phyloP scores from a whole-genome alignment of 2,888 invertebrate species.

The Andrena minutula region DNA sequence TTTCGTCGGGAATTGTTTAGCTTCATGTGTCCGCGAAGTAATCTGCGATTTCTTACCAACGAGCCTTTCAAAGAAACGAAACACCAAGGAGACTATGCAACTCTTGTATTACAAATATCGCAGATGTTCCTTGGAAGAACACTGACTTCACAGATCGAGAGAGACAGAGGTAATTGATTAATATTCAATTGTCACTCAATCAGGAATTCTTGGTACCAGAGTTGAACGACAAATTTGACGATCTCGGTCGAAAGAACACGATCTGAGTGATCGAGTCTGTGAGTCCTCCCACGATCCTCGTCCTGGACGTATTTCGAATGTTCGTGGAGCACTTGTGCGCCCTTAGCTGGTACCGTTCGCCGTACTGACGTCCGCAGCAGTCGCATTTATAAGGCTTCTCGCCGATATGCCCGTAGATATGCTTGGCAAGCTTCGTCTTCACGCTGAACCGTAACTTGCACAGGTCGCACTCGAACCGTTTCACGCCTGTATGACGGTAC shows the following conservation, averaged over 20 bases:
- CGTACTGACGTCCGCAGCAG: conserved; percentile 63
- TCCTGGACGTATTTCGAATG: conserved; percentile 5
- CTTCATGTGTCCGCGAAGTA: background rate
- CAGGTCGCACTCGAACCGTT: conserved; percentile 68
- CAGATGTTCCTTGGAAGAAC: background rate
- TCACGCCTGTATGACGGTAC: conserved; percentile 68
- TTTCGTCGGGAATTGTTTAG: background rate
- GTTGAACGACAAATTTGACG: background rate
- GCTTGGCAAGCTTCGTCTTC: conserved; percentile 68
- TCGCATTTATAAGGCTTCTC: conserved; percentile 70
- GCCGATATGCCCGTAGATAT: conserved; percentile 67
- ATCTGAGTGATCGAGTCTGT: conserved; percentile 50
- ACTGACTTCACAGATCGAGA: background rate
- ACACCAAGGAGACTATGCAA: background rate
- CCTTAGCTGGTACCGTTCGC: conserved; percentile 65
- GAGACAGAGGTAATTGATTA: too few relatives aligned
- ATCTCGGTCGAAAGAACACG: conserved; percentile 39
- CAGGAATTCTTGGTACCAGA: background rate
- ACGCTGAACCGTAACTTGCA: conserved; percentile 67
- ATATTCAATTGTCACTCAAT: background rate
- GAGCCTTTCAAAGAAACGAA: background rate
- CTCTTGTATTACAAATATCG: background rate
- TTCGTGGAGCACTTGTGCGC: conserved; percentile 51
- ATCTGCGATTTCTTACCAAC: background rate
- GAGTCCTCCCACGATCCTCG: conserved; percentile 20